These are phyloP conservation scores for Nemopilema nomurai DNA, from an alignment of 30 jellyfish, hydroid and myxozoan genomes.

Conservation along the genomic window DNA sequence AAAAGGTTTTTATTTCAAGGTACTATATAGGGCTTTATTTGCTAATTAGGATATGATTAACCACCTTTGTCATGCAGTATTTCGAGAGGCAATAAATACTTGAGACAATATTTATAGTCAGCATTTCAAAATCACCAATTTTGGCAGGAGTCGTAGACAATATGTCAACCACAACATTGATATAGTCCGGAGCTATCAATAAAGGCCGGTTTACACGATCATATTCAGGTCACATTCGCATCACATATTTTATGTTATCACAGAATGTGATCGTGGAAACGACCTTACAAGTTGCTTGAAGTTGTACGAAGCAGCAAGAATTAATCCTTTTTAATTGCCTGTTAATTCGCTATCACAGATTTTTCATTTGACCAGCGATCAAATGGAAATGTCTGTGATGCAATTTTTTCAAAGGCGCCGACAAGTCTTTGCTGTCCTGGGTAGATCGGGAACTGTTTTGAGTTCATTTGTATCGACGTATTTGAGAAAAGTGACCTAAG, in stretches of 20 bases:
- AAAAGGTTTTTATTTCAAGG: neutral
- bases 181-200: neutral
- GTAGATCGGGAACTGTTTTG: too few relatives aligned
- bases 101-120: neutral
- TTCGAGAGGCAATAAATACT: neutral
- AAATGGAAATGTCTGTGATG: slow-evolving; percentile 16
- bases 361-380: slow-evolving; percentile 1
- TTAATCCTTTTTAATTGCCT: neutral
- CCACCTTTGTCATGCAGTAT: neutral
- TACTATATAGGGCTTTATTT: neutral
- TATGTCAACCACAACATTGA: neutral
- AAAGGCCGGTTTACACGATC: neutral
- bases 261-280: neutral
- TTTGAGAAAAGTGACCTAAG: too few relatives aligned
- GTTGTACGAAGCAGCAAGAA: neutral
- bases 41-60: neutral
- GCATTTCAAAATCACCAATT: neutral
- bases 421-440: too few relatives aligned
- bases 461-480: too few relatives aligned
- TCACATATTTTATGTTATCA: neutral
- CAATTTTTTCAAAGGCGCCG: slow-evolving; percentile 36
- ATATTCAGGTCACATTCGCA: neutral
- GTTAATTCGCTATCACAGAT: neutral
- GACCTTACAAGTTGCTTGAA: neutral
- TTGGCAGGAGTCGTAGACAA: neutral